Evolutionary conservation across 2,888 invertebrate species (phyloP).

Genomic region (Hemaris fuciformis): DNA sequence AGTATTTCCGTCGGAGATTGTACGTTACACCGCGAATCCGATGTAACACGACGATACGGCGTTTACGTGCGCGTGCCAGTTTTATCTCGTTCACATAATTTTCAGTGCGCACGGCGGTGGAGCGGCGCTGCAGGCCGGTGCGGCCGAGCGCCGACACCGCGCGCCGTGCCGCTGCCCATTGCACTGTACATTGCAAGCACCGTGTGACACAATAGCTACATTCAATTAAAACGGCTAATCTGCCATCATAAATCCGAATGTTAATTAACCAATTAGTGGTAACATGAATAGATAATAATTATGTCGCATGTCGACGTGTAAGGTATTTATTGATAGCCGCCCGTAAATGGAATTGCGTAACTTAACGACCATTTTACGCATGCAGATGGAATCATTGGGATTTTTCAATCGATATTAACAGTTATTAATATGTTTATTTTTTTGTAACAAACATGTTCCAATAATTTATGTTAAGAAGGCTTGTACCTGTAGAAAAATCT

Average conservation of each 20-base stretch:
- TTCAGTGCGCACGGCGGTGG: conserved; percentile 7
- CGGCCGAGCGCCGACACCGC: not conserved
- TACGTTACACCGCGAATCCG: not conserved
- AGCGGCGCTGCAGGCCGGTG: not conserved
- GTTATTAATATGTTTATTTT: not conserved
- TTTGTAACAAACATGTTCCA: too few species aligned
- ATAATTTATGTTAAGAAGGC: too few species aligned
- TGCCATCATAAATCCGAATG: conserved; percentile 1
- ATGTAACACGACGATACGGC: not conserved
- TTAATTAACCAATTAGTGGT: conserved; percentile 7
- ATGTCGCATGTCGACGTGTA: not conserved
- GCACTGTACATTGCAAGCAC: not conserved
- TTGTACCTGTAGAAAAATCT: too few species aligned
- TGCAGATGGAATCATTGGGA: not conserved
- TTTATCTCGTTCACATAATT: conserved; percentile 11
- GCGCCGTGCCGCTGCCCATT: not conserved
- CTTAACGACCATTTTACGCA: not conserved
- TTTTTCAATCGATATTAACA: not conserved
- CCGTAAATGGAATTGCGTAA: not conserved
- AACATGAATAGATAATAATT: conserved; percentile 1
- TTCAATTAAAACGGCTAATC: not conserved
- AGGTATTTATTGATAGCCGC: not conserved
- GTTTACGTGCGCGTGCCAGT: not conserved
- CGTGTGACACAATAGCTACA: not conserved
- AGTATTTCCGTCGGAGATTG: conserved; percentile 12